Evolutionary conservation across 1,140 invertebrate species (phyloP), one percentile per base, ranked within the genome.

Genomic region (Hesperophylax magnus): DNA sequence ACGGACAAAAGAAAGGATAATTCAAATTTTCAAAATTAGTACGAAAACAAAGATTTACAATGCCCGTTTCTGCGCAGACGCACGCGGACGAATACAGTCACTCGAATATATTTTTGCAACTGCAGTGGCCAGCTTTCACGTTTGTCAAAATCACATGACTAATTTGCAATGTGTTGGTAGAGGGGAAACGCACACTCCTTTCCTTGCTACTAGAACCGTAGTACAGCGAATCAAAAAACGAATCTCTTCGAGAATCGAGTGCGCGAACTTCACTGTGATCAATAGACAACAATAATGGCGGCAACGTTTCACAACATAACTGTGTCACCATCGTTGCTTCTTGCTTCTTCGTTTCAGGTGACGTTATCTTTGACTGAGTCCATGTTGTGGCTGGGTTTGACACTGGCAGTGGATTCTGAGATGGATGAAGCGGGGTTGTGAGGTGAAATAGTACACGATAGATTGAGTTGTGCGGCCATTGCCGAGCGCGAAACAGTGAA

Each of bases 201-300:
- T 79, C 53, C 31, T 47, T 63, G 53, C 22, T 60, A 67, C 78
- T 58, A 52, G 39, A 20, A 22, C 58, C 27, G 27, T 27, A 27
- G 27, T 27, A 27, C 27, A 27, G 27, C 27, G 27, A 27, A 27
- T 5, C 27, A 5, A 27, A 27, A 6, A 39, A 39, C 34, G 34
- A 39, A 39, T 5, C 34, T 39, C 9, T 39, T 74, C 20, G 56
- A 56, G 24, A 39, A 22, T 52, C 74, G 18, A 31, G 39, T n/a
- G 75, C 80, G 63, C 80, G 27, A 71, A 81, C 72, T 81, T 81
- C 80, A 71, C 61, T 67, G 3, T 65, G 63, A 77, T 81, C 80
- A 34, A 77, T 81, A 69, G 3, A 63, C 52, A 77, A 77, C 79
- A 31, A 76, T 81, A 69, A 80, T 53, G 60, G 67, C 71, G 79